phyloP scores from a whole-genome alignment of 2,888 invertebrate genomes.

The Dugesia japonica region DNA sequence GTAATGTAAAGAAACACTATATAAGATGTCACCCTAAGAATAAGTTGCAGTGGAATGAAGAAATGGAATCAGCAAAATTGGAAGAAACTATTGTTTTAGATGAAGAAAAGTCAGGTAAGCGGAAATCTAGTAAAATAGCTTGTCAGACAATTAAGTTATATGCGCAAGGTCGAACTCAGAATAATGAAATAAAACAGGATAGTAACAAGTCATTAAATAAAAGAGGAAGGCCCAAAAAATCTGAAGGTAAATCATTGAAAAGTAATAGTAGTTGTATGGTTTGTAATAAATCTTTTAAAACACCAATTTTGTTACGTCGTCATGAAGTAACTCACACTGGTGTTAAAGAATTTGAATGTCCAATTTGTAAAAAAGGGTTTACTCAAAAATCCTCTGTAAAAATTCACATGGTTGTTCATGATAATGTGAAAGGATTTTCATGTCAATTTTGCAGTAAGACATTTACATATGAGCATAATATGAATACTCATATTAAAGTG shows the following conservation, averaged over 20 bases:
- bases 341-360: constrained; percentile 6
- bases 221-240: not conserved
- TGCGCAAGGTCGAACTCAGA: not conserved
- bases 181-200: not conserved
- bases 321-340: constrained; percentile 21
- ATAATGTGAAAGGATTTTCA: constrained; percentile 12
- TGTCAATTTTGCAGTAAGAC: not conserved
- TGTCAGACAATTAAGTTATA: constrained; percentile 5
- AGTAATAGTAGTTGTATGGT: not conserved
- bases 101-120: not conserved
- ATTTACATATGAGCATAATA: constrained; percentile 6
- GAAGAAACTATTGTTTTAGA: not conserved
- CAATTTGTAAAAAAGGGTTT: constrained; percentile 26
- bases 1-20: constrained; percentile 6
- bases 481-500: constrained; percentile 4
- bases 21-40: not conserved
- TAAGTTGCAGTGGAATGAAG: not conserved
- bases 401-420: constrained; percentile 25
- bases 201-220: not conserved
- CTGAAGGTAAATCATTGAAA: not conserved
- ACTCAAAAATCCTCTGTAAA: constrained; percentile 25
- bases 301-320: constrained; percentile 13
- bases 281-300: constrained; percentile 21
- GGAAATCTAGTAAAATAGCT: not conserved
- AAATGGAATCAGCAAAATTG: not conserved